Base-by-base conservation (phyloP, 1,140 invertebrate species). In the Bombyx mandarina region DNA sequence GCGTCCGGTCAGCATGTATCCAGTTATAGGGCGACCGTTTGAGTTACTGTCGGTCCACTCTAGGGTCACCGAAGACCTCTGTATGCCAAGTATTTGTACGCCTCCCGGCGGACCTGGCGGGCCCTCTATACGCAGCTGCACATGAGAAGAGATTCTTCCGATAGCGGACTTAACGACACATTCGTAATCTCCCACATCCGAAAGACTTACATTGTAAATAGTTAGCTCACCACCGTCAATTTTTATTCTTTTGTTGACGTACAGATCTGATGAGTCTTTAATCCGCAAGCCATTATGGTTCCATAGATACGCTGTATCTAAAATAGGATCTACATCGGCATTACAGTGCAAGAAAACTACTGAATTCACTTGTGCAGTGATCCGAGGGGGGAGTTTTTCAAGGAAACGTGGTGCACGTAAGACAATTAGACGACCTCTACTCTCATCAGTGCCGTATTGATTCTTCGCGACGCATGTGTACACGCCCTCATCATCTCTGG, bases 251-350 rank as follows among this genome's bases (percentile, higher is more conserved):
- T 82, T 81, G 71, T 86, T 88, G 66, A 75, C 61, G 66, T 80
- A 82, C 47, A 79, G 56, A 71, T 88, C 87, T 22, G 85, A 66
- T 46, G 91, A 90, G 62, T 94, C 92, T 53, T 93, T 90, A 50
- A 98, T 92, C 51, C 91, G 82, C 58, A 97, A 90, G 0, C 93
- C 95, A 84, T 98, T 98, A 68, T 96, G 95, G 49, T 91, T 94
- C 96, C 96, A 98, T 55, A 96, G 90, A 71, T 96, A 98, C 8
- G 96, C 94, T 51, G 96, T 91, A 68, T 98, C 97, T 43, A 98
- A 84, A 50, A 95, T 89, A 60, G 93, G 91, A 76, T 97, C 96
- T 12, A 93, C 92, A 50, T 93, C 89, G 1, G 95, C 96, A 76
- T 92, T 91, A 74, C 97, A 98, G 65, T 93, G 90, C 4, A 98